Evolutionary conservation across 2,797 vertebrate genomes (phyloP).

Genomic region (Lepidocolaptes lacrymiger): DNA sequence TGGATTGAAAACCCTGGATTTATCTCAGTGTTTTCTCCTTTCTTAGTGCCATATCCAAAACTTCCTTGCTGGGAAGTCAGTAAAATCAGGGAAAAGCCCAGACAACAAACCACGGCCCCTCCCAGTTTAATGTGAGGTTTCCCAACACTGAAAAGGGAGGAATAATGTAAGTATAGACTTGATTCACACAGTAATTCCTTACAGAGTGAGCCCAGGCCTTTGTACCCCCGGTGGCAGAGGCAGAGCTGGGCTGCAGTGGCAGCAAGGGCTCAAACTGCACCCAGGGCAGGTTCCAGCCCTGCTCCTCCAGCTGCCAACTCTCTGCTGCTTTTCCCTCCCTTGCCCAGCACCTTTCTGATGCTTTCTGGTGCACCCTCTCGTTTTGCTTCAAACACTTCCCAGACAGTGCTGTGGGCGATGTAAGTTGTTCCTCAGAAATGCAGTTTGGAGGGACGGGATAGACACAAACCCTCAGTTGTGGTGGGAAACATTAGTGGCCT

Average conservation of each 20-base stretch:
- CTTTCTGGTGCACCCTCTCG: conserved; percentile 45
- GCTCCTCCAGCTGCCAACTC: conserved; percentile 33
- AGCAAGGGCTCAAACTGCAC: background rate
- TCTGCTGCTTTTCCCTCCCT: background rate
- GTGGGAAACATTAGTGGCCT: conserved; percentile 54
- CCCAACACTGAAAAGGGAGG: background rate
- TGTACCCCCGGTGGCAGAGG: background rate
- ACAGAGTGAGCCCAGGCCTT: background rate
- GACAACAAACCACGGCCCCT: background rate
- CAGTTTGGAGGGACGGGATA: conserved; percentile 62
- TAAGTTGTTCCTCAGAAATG: conserved; percentile 66
- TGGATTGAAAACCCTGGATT: conserved; percentile 37
- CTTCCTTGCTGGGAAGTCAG: background rate
- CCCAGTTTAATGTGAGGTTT: background rate
- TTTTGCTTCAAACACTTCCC: conserved; percentile 48
- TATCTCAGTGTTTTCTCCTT: background rate
- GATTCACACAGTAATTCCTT: background rate
- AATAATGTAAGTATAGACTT: background rate
- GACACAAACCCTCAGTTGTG: conserved; percentile 41
- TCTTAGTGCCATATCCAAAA: background rate
- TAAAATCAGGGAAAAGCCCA: background rate
- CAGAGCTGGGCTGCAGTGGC: background rate
- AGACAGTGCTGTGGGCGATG: conserved; percentile 55
- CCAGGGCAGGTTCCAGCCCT: conserved; percentile 7
- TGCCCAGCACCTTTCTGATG: conserved; percentile 53